Conservation (phyloP, 2,888 invertebrate species). For the Drosophila histrio region DNA sequence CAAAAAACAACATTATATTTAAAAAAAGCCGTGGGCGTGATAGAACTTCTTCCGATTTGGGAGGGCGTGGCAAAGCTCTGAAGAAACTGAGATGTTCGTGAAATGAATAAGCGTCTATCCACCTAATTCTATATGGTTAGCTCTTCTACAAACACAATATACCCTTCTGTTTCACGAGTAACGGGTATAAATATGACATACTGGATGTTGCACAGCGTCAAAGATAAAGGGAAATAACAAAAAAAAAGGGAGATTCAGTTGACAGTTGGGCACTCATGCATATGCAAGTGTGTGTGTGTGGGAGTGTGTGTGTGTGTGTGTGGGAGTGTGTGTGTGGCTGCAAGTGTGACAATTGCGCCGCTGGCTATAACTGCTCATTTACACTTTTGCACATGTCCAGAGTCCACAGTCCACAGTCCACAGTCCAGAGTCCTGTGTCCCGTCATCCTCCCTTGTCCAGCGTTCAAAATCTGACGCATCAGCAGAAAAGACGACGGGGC, state of each 20-base stretch:
- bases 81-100: no score
- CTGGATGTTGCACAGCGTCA: conserved; percentile 20
- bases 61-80: no score
- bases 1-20: no score
- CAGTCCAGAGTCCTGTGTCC: conserved; percentile 8
- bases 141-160: no score
- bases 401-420: conserved; percentile 35
- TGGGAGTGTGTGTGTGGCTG: conserved; percentile 17
- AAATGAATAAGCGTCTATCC: no score
- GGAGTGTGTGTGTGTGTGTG: not conserved
- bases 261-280: conserved; percentile 44
- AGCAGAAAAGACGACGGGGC: conserved; percentile 54
- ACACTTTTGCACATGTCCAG: conserved; percentile 66
- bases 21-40: no score
- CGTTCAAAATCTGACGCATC: conserved; percentile 70
- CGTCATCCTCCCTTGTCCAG: not conserved
- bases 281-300: conserved; percentile 24
- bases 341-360: conserved; percentile 73
- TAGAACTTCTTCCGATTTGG: no score
- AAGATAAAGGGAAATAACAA: not conserved
- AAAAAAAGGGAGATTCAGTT: not conserved
- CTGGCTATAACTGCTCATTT: conserved; percentile 77
- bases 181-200: conserved; percentile 71
- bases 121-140: no score
- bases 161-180: no score